Evolutionary conservation across 1,140 invertebrate species (phyloP), one percentile per base, ranked within the genome.

Genomic region (Platyscapa corneri): DNA sequence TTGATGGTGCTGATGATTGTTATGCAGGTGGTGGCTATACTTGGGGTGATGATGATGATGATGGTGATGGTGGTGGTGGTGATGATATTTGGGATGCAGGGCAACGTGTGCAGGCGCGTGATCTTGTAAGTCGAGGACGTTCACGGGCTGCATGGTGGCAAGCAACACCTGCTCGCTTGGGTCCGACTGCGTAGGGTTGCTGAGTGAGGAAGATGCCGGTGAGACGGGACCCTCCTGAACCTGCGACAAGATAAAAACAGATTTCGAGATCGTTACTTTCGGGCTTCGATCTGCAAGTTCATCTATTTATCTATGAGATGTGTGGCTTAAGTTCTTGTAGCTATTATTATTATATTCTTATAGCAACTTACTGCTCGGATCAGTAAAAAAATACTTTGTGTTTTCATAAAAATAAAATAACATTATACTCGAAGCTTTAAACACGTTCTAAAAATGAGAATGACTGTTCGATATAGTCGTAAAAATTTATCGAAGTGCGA

Each of bases 91-190:
- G 76, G 90, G 94, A 85, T 95, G 94, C 77, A 95, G 93, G 34
- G 94, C 91, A 6, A 80, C 65, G 49, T 94, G 94, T 84, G 93
- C 94, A 75, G 94, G 90, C 12, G 94, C 91, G 6, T 94, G 93
- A 88, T 95, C 95, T 88, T 95, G 95, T 60, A 96, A 89, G 87
- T 95, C 95, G 70, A 96, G 92, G 3, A 95, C 95, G 89, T 95
- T 95, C 34, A 95, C 95, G 70, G 95, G 95, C 79, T 95, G 96
- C 96, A 97, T 97, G 87, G 96, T 97, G 64, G 96, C 95, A 84
- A 97, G 93, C 90, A 97, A 94, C 53, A 96, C 95, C 88, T 96
- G 95, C 84, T 93, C 92, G 87, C 87, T 92, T 23, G 93, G 92
- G 84, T 93, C 93, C 86, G 89, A 90, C 90, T 91, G 92, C 92